phyloP scores from a whole-genome alignment of 2,113 vertebrate genomes.

The Steatornis caripensis region DNA sequence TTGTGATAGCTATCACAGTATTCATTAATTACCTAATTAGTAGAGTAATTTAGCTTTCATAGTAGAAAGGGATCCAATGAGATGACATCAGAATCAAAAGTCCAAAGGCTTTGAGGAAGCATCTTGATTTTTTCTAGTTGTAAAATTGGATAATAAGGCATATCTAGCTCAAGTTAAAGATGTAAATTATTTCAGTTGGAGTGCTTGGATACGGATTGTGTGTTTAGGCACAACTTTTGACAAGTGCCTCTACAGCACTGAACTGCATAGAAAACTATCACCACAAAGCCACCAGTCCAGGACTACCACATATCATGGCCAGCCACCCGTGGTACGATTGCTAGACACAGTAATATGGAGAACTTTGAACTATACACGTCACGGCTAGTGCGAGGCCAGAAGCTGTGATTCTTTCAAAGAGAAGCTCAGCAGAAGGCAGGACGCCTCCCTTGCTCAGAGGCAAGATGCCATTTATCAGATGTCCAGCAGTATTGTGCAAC shows the following conservation, averaged over 20 bases:
- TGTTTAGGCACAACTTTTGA: background rate
- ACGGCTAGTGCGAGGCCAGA: background rate
- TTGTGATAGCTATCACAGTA: background rate
- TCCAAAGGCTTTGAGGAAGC: background rate
- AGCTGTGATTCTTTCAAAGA: background rate
- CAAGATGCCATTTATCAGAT: background rate
- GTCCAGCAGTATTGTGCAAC: background rate
- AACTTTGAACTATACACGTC: background rate
- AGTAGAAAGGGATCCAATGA: background rate
- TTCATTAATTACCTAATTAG: background rate
- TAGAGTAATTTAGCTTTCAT: too few species aligned
- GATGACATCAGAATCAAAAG: background rate
- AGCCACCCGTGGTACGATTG: background rate
- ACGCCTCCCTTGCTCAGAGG: background rate
- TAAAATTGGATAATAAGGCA: background rate
- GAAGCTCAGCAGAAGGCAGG: background rate
- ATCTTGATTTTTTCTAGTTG: background rate
- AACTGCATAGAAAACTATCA: background rate
- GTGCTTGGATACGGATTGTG: background rate
- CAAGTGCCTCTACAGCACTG: background rate
- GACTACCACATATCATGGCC: background rate
- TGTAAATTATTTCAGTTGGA: background rate
- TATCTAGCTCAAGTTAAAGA: background rate
- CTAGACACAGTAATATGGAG: too few species aligned
- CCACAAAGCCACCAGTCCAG: background rate